These are phyloP conservation scores for Psephotus haematonotus DNA, from an alignment of 2,113 vertebrate species.

Conservation along the genomic window DNA sequence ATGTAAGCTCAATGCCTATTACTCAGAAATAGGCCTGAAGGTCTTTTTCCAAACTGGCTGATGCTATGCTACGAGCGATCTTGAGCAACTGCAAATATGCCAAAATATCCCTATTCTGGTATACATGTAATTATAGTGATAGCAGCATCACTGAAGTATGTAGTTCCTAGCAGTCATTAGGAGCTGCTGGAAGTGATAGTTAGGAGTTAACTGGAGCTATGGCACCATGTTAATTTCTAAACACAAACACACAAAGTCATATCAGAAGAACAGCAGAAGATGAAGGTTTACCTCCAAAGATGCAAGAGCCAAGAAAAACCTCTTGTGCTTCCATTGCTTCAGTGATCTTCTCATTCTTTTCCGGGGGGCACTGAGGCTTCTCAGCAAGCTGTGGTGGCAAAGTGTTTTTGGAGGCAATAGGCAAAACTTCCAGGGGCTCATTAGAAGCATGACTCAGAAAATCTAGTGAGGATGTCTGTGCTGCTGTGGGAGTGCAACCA, in stretches of 20 bases:
- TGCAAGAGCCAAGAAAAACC: neutral
- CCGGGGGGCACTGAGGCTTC: neutral
- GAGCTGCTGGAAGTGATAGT: neutral
- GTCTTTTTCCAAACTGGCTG: neutral
- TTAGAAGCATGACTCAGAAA: neutral
- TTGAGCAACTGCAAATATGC: neutral
- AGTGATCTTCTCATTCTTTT: neutral
- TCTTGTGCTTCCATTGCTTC: neutral
- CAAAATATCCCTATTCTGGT: neutral
- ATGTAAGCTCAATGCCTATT: neutral
- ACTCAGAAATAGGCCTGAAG: neutral
- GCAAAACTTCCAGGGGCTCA: neutral
- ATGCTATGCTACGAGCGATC: neutral
- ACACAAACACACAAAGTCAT: neutral
- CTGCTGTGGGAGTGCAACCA: neutral
- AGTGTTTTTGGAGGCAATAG: neutral
- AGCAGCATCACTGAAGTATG: neutral
- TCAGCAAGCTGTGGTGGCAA: neutral
- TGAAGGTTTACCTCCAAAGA: conserved; percentile 38
- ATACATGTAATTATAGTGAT: neutral
- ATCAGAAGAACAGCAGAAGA: neutral
- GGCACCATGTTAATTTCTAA: neutral
- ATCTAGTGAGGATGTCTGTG: neutral
- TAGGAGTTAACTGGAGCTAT: neutral
- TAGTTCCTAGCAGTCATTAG: neutral